Base-by-base conservation (phyloP, 2,797 vertebrate species). In the Sylvilagus floridanus region DNA sequence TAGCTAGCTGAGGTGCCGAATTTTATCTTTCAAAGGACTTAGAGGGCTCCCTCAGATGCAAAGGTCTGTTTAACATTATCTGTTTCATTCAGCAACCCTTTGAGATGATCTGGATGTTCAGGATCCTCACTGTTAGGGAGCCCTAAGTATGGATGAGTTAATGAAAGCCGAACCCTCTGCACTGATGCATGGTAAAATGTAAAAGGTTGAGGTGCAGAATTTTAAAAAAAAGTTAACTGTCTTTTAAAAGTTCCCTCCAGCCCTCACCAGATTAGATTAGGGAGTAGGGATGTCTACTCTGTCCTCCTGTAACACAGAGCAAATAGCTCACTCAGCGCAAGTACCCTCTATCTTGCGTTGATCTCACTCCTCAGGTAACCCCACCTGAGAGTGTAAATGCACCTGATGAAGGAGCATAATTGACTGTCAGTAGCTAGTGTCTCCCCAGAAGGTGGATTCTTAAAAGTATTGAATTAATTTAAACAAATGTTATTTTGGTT, bases 1-100 rank as follows among this genome's bases (percentile, higher is more conserved):
- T 8, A 47, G 42, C 8, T 7, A 47, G 42, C 42, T 0, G 42
- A 1, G 8, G 42, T 7, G 8, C 42, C 8, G 1, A 79, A 77
- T 91, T n/a, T 76, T 94, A 88, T 88, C 73, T 92, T 85, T 86
- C 75, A 94, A 90, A 92, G 35, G 77, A 85, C 66, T 96, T 66
- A 77, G 19, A 83, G 50, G 78, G 37, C 63, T 94, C 47, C 32
- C 7, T 88, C 24, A 93, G 35, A 68, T 81, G 83, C 30, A 30
- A 76, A 95, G 66, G 4, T 19, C 26, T 83, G 60, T 19, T 88
- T 75, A 78, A 26, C 11, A 88, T 71, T 71, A 81, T 62, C 81
- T 65, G 2, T 90, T 94, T 86, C 62, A 35, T 76, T 91, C 77
- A 68, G 42, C 65, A 78, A 63, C 35, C 26, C 28, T 96, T 90